Percentiles rank a stretch among this genome's conserved stretches.
phyloP scores from a whole-genome alignment of 2,113 vertebrate genomes.

The Ophiodon elongatus region DNA sequence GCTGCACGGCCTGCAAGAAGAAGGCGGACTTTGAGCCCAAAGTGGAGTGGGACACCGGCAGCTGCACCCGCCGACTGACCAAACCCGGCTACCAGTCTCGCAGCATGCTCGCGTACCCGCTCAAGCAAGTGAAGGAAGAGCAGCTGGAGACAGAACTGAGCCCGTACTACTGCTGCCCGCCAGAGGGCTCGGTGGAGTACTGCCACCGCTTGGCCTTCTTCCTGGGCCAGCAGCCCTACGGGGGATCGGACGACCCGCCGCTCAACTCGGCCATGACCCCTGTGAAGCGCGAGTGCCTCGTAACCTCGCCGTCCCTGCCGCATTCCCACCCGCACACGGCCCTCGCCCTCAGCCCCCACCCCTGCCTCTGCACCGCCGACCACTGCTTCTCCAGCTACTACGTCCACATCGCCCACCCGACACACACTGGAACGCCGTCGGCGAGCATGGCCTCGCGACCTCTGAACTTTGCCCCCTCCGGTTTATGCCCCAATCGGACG shows the following conservation, averaged over 20 bases:
- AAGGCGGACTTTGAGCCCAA: slow-evolving; percentile 79
- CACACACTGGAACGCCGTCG: slow-evolving; percentile 76
- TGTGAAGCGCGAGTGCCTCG: slow-evolving; percentile 93
- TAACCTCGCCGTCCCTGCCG: slow-evolving; percentile 75
- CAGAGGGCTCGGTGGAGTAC: slow-evolving; percentile 86
- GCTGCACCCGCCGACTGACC: slow-evolving; percentile 70
- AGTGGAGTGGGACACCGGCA: slow-evolving; percentile 79
- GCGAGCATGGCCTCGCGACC: slow-evolving; percentile 67
- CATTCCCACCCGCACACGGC: slow-evolving; percentile 81
- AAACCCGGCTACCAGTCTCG: slow-evolving; percentile 82
- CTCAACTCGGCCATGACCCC: slow-evolving; percentile 78
- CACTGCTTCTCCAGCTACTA: slow-evolving; percentile 88
- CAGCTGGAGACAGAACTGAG: slow-evolving; percentile 82
- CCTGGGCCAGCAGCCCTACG: slow-evolving; percentile 85
- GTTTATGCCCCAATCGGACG: slow-evolving; percentile 79
- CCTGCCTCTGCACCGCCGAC: slow-evolving; percentile 84
- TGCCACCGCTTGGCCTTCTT: slow-evolving; percentile 92
- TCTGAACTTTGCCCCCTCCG: slow-evolving; percentile 80
- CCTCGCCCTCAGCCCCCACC: slow-evolving; percentile 82
- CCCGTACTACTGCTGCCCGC: slow-evolving; percentile 85
- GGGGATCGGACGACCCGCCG: slow-evolving; percentile 70
- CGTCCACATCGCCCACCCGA: slow-evolving; percentile 82
- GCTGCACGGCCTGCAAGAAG: slow-evolving; percentile 85
- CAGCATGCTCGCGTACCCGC: slow-evolving; percentile 79
- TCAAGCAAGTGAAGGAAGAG: slow-evolving; percentile 84